Base-by-base conservation (phyloP, 1,140 invertebrate genomes). In the Acromyrmex charruanus region DNA sequence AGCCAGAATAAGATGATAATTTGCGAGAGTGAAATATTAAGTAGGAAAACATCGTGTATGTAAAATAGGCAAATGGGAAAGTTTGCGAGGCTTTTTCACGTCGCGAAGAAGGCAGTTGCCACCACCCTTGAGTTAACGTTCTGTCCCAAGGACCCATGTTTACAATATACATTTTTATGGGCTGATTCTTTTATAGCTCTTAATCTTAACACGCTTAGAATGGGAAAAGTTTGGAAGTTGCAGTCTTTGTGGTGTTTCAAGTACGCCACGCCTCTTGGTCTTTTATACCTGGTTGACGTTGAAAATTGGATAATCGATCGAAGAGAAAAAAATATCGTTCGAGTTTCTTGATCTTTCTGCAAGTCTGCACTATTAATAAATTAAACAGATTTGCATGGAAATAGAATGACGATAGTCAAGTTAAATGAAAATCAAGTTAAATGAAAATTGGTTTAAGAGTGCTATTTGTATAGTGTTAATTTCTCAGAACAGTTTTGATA, bases 141-240 rank as follows among this genome's bases (percentile, higher is more conserved):
- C 85, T 35, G 44, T 72, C 51, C 53, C 65, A 59, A 77, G 28
- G 72, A 63, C 49, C 77, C 77, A 87, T 88, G 87, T 88, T 88
- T 88, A 82, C 85, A 81, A 88, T 88, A 88, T 88, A 82, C 87
- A 88, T 88, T 88, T 88, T 88, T 88, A 88, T 88, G 85, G 58
- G 65, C 72, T 61, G 65, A 80, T 74, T 80, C 74, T 88, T 80
- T 79, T 79, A 86, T 74, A 69, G 31, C n/a, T 59, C 44, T 87
- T 80, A 88, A 87, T 88, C 72, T 87, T 86, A 87, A 86, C 63
- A 58, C 25, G 84, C 51, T 87, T 51, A 85, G 79, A 80, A 31
- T 49, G 35, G 35, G 49, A 80, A 87, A 88, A 88, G 85, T 88
- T 88, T 21, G 55, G 28, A 74, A 75, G 72, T 49, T 69, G 31